phyloP scores from a whole-genome alignment of 2,797 vertebrate species.

The Tapera naevia region DNA sequence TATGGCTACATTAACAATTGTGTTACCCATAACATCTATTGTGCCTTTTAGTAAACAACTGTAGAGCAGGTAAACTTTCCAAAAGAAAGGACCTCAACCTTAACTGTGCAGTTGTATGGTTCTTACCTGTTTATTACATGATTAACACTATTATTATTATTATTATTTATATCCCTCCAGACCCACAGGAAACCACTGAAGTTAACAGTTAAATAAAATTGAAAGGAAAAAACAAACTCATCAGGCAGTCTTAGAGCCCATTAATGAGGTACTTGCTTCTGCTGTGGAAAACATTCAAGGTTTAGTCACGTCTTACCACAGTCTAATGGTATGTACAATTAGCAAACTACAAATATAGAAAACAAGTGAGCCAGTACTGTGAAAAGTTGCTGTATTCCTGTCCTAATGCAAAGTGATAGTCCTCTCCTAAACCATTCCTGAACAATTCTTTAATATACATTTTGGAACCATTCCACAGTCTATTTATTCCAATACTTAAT shows the following conservation, averaged over 20 bases:
- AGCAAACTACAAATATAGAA: background rate
- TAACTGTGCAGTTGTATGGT: background rate
- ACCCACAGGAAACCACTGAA: background rate
- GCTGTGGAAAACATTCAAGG: background rate
- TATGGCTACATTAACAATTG: background rate
- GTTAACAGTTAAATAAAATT: background rate
- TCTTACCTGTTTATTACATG: background rate
- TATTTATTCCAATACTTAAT: background rate
- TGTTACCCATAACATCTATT: background rate
- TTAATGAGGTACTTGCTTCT: background rate
- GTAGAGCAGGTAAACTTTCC: background rate
- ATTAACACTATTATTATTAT: background rate
- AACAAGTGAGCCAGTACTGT: background rate
- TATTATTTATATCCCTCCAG: background rate
- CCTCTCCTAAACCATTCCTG: background rate
- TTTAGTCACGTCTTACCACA: background rate
- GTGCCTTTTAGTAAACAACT: background rate
- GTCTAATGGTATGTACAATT: background rate
- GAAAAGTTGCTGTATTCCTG: background rate
- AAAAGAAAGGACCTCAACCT: background rate
- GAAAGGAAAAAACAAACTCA: background rate
- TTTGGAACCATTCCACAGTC: background rate
- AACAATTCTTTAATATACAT: background rate
- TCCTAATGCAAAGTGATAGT: background rate
- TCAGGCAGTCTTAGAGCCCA: background rate